phyloP scores from a whole-genome alignment of 2,113 vertebrate species.

The Zapornia atra region DNA sequence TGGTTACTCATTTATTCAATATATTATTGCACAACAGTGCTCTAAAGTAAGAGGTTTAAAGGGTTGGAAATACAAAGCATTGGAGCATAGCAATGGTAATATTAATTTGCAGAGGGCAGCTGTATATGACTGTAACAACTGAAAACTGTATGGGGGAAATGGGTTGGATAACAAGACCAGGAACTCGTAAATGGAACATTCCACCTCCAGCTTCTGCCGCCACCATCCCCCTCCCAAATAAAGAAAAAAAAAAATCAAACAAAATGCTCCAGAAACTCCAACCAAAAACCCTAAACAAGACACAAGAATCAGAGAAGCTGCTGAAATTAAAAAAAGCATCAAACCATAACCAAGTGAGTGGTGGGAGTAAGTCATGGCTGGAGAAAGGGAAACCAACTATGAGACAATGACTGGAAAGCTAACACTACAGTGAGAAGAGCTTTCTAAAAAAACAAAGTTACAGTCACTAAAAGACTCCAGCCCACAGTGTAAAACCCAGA shows the following conservation, averaged over 20 bases:
- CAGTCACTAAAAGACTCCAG: background rate
- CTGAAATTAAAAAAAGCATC: background rate
- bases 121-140: background rate
- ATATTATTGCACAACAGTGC: constrained; percentile 16
- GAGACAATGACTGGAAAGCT: background rate
- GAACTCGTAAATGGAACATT: background rate
- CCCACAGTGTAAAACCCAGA: background rate
- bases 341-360: background rate
- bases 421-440: background rate
- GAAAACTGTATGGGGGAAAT: background rate
- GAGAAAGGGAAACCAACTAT: background rate
- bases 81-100: background rate
- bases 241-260: background rate
- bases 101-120: constrained; percentile 17
- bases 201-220: accelerated
- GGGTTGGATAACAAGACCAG: background rate
- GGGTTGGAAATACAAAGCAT: constrained; percentile 12
- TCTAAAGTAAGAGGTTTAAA: constrained; percentile 34
- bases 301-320: background rate
- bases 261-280: background rate
- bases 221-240: accelerated
- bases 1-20: constrained; percentile 46
- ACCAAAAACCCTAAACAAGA: background rate
- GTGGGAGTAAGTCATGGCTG: background rate
- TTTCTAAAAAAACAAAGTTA: background rate